These are phyloP conservation scores for Anolis sagrei DNA, from an alignment of 2,113 vertebrate genomes.

Conservation along the genomic window DNA sequence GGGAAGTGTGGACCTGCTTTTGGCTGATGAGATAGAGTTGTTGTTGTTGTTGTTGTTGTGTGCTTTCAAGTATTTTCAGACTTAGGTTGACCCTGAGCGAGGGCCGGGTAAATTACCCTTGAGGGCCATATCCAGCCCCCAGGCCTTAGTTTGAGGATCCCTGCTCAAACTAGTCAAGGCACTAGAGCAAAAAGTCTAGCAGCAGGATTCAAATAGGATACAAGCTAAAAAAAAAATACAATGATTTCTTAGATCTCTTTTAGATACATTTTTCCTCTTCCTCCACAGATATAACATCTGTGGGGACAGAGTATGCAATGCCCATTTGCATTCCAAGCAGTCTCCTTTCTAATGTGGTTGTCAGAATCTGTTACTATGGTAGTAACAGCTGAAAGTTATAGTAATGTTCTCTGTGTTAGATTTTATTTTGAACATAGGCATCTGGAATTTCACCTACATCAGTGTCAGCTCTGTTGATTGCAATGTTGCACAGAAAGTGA, in stretches of 20 bases:
- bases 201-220: background rate
- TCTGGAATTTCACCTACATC: background rate
- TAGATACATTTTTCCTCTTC: background rate
- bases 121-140: too few species aligned
- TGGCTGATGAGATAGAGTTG: too few species aligned
- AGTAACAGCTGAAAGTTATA: background rate
- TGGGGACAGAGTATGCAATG: background rate
- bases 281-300: background rate
- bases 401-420: background rate
- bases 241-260: background rate
- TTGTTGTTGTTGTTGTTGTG: too few species aligned
- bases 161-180: too few species aligned
- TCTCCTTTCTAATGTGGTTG: too few species aligned
- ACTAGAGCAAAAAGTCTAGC: background rate
- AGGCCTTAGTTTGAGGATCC: too few species aligned
- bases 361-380: background rate
- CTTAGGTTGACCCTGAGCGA: too few species aligned
- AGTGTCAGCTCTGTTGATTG: background rate
- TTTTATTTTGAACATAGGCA: background rate
- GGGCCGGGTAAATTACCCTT: too few species aligned
- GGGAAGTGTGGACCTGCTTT: too few species aligned
- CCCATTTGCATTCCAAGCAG: background rate
- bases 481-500: background rate
- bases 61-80: too few species aligned
- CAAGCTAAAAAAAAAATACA: background rate